phyloP scores from a whole-genome alignment of 2,797 vertebrate species.

The Leucoraja ocellata region DNA sequence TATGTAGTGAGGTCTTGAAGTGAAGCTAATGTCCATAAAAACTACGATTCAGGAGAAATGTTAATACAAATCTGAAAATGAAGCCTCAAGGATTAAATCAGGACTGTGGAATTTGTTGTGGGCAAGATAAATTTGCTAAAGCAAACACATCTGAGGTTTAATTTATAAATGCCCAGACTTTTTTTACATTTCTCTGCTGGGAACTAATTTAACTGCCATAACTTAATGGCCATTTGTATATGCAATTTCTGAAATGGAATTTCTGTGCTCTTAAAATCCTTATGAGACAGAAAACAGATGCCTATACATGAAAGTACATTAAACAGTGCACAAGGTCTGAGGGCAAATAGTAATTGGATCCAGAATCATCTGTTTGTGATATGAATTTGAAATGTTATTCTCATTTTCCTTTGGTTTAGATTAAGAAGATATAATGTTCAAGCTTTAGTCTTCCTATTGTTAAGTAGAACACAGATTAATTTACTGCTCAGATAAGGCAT shows the following conservation, averaged over 20 bases:
- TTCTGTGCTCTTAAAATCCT: not conserved
- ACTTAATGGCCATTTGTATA: not conserved
- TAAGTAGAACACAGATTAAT: not conserved
- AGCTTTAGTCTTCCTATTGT: not conserved
- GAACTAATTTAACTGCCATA: conserved; percentile 23
- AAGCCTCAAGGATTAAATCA: not conserved
- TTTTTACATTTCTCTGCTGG: not conserved
- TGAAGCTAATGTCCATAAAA: not conserved
- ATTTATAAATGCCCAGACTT: not conserved
- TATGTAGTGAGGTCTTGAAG: not conserved
- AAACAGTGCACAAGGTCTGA: not conserved
- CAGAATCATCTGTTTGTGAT: not conserved
- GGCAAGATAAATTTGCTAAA: not conserved
- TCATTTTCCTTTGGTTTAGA: not conserved
- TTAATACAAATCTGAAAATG: not conserved
- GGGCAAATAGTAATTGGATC: not conserved
- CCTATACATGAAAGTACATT: not conserved
- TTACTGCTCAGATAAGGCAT: no score
- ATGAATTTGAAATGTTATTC: not conserved
- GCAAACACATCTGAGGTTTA: not conserved
- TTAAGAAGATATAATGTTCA: not conserved
- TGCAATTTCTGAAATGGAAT: not conserved
- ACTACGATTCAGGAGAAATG: not conserved
- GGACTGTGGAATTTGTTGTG: not conserved
- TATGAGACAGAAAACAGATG: not conserved